Conservation (phyloP, 1,140 invertebrate genomes). For the Meloidogyne exigua region DNA sequence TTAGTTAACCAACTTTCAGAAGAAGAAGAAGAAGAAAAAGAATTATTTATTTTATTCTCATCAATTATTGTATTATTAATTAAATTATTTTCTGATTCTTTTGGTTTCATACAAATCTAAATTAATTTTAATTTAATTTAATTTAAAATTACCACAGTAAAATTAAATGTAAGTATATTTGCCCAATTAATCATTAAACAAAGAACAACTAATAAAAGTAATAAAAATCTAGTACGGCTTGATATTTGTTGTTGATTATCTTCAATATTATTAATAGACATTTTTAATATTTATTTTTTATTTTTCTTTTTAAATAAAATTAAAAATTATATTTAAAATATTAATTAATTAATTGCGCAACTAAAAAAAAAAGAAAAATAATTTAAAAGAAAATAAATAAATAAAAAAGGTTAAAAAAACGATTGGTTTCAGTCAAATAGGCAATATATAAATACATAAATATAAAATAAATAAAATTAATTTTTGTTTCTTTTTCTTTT, state of each 20-base stretch:
- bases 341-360: too few species aligned
- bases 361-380: too few species aligned
- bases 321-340: too few species aligned
- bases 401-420: too few species aligned
- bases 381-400: too few species aligned
- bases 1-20: not conserved
- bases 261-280: conserved; percentile 5
- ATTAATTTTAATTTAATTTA: not conserved
- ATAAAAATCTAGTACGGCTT: conserved; percentile 30
- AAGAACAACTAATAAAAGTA: conserved; percentile 32
- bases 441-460: too few species aligned
- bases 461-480: too few species aligned
- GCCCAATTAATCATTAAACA: conserved; percentile 44
- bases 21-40: too few species aligned
- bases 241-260: conserved; percentile 6
- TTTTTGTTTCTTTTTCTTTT: too few species aligned
- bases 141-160: conserved; percentile 26
- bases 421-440: too few species aligned
- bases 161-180: conserved; percentile 40
- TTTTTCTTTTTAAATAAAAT: not conserved
- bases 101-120: conserved; percentile 31
- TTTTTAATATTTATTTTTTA: not conserved
- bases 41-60: too few species aligned
- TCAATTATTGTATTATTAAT: not conserved
- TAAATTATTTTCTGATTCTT: not conserved